A percentile compares a stretch with the other conserved stretches of the same genome.
Conservation (phyloP, 2,888 invertebrate genomes). For the Seira sanloemensis region DNA sequence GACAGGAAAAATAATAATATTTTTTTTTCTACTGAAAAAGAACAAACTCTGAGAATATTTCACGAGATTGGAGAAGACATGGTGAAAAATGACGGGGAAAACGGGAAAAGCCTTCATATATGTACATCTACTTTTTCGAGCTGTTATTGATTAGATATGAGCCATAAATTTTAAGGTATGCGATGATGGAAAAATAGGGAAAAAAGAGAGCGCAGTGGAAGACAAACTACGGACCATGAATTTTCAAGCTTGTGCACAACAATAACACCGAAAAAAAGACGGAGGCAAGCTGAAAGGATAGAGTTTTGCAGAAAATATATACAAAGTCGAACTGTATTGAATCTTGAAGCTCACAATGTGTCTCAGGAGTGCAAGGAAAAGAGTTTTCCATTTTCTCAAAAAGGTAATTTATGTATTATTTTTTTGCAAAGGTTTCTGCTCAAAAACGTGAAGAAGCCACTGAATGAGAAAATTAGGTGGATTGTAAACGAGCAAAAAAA, state of each 20-base stretch:
- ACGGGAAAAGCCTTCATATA: constrained; percentile 44
- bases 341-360: neutral
- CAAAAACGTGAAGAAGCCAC: no score
- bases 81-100: constrained; percentile 30
- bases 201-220: constrained; percentile 3
- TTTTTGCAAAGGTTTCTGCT: neutral
- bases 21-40: neutral
- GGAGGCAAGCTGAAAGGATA: no score
- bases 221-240: constrained; percentile 25
- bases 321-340: no score
- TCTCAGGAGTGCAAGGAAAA: neutral
- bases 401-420: neutral
- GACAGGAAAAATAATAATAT: neutral
- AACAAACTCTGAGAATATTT: constrained; percentile 47
- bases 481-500: no score
- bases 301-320: constrained; percentile 15
- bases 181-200: constrained; percentile 15
- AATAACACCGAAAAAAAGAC: no score
- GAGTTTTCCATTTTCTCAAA: constrained; percentile 11
- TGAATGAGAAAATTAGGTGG: constrained; percentile 57
- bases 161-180: constrained; percentile 65
- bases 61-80: constrained; percentile 54
- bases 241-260: constrained; percentile 15
- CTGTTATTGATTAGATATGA: constrained; percentile 66
- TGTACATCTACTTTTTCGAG: constrained; percentile 54